Base-by-base conservation (phyloP, 2,113 vertebrate genomes). In the Gymnocephalus cernua region DNA sequence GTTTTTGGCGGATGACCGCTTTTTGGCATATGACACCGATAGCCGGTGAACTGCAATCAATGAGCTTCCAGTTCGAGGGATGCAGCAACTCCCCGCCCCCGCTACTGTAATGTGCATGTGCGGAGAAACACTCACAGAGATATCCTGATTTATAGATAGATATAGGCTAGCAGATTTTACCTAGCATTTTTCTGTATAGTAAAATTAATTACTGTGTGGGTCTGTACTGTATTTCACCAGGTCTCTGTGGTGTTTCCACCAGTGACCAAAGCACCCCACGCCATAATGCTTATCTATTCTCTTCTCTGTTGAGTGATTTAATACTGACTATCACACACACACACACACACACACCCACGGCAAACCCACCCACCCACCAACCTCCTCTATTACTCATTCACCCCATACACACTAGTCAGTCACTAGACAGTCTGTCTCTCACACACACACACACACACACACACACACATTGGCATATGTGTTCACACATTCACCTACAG, bases 401-500 rank as follows among this genome's bases (percentile, higher is more conserved):
- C 4, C 48, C 18, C 15, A 69, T 83, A 57, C 50, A 79, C 47
- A 47, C 29, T 38, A 54, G 25, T 51, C n/a, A n/a, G n/a, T n/a
- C n/a, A n/a, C n/a, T n/a, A n/a, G n/a, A n/a, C n/a, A n/a, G 54
- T 71, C 47, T 32, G 27, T 21, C 9, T 85, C 74, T 61, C 83
- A 74, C 82, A 77, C 81, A 66, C 83, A 83, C 16, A 74, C 29
- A 12, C 29, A 35, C 86, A 74, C 81, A 84, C 67, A 41, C 27
- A 48, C 73, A 76, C 82, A 79, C 81, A 68, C 83, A 86, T 9
- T 72, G 21, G 18, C 61, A 69, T 56, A 79, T 71, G 32, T 76
- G 67, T 38, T 6, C 80, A 79, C 79, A 89, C 73, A 86, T 35
- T 68, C 89, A 83, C 71, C 71, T 87, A 92, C 88, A 90, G 90